A percentile compares a stretch with the other conserved stretches of the same genome.
Evolutionary conservation across 2,797 vertebrate genomes (phyloP).

Genomic region (Florisuga fusca): DNA sequence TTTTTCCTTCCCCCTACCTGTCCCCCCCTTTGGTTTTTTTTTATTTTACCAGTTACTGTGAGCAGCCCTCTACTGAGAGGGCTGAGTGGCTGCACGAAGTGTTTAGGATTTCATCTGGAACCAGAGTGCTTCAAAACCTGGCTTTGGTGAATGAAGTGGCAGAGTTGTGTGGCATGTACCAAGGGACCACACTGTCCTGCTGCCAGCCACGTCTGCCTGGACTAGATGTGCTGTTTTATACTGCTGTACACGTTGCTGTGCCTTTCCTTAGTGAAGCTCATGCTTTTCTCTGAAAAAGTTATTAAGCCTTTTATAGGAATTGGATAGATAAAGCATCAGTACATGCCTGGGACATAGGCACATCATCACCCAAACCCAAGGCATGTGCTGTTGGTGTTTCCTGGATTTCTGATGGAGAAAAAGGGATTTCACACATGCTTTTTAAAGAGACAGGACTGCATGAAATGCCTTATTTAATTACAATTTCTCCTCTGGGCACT

Average conservation of each 20-base stretch:
- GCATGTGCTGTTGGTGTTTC: neutral
- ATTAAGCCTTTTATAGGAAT: neutral
- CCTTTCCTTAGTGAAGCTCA: neutral
- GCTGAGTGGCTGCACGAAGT: accelerated
- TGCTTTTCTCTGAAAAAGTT: neutral
- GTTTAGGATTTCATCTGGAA: neutral
- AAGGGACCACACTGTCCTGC: neutral
- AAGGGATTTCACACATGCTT: neutral
- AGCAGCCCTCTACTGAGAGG: neutral
- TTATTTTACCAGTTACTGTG: neutral
- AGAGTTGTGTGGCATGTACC: neutral
- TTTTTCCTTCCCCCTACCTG: neutral
- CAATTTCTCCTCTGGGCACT: neutral
- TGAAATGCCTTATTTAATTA: neutral
- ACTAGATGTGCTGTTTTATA: neutral
- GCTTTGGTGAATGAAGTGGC: neutral
- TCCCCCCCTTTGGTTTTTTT: too few relatives aligned
- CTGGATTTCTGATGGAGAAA: neutral
- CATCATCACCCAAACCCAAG: neutral
- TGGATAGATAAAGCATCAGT: neutral
- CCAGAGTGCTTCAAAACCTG: neutral
- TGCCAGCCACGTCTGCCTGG: neutral
- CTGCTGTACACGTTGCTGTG: neutral
- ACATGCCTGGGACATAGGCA: neutral
- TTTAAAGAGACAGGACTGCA: neutral